These are phyloP conservation scores for Brotula barbata DNA, from an alignment of 2,797 vertebrate species.

Conservation along the genomic window DNA sequence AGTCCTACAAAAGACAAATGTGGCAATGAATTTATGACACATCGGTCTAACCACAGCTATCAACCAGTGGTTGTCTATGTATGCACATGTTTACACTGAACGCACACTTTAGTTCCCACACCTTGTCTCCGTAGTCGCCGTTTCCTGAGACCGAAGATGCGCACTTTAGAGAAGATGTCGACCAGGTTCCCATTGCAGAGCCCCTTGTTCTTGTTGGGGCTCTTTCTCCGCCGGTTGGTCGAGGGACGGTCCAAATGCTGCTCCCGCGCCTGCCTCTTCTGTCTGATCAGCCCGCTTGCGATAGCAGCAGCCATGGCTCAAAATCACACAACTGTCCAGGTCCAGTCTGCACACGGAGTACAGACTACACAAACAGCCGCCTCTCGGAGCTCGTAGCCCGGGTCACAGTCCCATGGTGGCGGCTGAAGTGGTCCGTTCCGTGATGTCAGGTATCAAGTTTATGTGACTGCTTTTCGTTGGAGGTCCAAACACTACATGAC, in stretches of 20 bases:
- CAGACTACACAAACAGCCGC: conserved; percentile 76
- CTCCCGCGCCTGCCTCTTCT: conserved; percentile 97
- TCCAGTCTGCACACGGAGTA: conserved; percentile 75
- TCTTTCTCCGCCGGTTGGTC: conserved; percentile 92
- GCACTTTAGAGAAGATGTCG: conserved; percentile 99
- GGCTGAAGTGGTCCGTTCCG: conserved; percentile 61
- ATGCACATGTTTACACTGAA: conserved; percentile 34
- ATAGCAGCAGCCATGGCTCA: conserved; percentile 96
- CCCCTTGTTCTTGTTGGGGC: conserved; percentile 97
- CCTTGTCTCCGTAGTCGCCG: conserved; percentile 98
- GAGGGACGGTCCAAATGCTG: conserved; percentile 95
- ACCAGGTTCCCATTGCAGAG: conserved; percentile 98
- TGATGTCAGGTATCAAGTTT: conserved; percentile 60
- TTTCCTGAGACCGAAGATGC: conserved; percentile 99
- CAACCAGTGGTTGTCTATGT: conserved; percentile 35
- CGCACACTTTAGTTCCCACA: conserved; percentile 76
- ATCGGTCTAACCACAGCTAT: conserved; percentile 23
- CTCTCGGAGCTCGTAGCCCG: conserved; percentile 71
- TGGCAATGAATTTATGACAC: not conserved
- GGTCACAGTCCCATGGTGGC: conserved; percentile 82
- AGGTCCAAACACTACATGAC: conserved; percentile 71
- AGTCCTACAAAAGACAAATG: not conserved
- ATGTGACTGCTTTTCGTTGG: conserved; percentile 40
- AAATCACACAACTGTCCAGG: conserved; percentile 73
- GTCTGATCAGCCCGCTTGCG: conserved; percentile 97